Evolutionary conservation across 2,113 vertebrate species (phyloP).

Genomic region (Mesitornis unicolor): DNA sequence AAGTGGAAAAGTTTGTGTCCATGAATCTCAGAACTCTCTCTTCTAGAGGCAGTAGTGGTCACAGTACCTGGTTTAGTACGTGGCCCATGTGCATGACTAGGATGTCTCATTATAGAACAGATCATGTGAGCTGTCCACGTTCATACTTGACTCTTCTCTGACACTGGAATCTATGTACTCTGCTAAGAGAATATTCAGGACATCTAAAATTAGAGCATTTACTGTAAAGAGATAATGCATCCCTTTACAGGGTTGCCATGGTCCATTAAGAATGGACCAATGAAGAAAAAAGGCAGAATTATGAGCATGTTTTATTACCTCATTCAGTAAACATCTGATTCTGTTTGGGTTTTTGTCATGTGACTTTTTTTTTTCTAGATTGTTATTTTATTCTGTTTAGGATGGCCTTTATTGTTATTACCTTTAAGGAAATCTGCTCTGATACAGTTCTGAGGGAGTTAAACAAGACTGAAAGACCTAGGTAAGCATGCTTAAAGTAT

Average conservation of each 20-base stretch:
- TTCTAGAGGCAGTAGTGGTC: not conserved
- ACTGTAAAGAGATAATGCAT: not conserved
- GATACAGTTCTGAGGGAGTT: not conserved
- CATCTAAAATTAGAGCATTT: not conserved
- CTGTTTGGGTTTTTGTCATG: not conserved
- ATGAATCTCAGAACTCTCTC: not conserved
- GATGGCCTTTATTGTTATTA: not conserved
- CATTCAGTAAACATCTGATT: not conserved
- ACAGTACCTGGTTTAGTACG: rapidly evolving
- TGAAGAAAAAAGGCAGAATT: not conserved
- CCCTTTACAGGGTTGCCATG: not conserved
- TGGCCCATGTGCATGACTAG: not conserved
- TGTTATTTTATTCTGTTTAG: not conserved
- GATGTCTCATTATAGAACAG: not conserved
- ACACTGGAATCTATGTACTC: not conserved
- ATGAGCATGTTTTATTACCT: not conserved
- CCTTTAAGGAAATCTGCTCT: not conserved
- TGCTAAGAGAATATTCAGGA: not conserved
- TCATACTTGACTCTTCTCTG: not conserved
- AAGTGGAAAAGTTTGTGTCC: not conserved
- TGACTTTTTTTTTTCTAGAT: not conserved
- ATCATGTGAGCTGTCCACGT: not conserved
- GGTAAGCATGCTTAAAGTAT: not conserved
- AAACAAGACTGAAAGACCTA: not conserved
- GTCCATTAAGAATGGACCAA: not conserved